Evolutionary conservation across 1,140 invertebrate species (phyloP), one percentile per base, ranked within the genome.

Genomic region (Drosophila guanche): DNA sequence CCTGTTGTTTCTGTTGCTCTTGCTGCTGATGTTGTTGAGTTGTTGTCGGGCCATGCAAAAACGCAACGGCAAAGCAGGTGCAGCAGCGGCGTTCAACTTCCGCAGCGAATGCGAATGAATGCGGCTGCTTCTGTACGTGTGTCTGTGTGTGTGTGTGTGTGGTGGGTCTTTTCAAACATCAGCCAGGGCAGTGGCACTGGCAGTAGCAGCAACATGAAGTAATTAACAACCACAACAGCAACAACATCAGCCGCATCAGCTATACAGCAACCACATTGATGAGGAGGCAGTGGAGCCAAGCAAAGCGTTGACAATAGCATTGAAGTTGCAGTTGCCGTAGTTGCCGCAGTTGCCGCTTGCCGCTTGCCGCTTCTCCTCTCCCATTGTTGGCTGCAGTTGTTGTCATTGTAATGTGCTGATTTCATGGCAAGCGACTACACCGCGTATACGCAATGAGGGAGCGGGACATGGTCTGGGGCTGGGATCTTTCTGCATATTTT

Each of bases 241-340:
- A 46, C 60, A 63, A 33, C 62, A 71, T 42, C 58, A 74, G 20
- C 70, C 59, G 57, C 57, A 71, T 62, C 77, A 78, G 69, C 55
- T 69, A 63, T 47, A 47, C 27, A 51, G n/a, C 25, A 33, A 33
- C 27, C 29, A 51, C 48, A 51, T 33, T 22, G 33, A 37, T 37
- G 73, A 59, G 59, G 69, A 73, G 65, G 71, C 71, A 58, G 66
- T 65, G 65, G 55, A 78, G 76, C 61, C 61, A 62, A 72, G 60
- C 65, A 78, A 88, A 88, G 78, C 84, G 83, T 89, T 88, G 83
- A 88, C 83, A 88, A 88, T 86, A 86, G 83, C 81, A 86, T 81
- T 81, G 69, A 74, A 81, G 72, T 71, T 73, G 73, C 75, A 58
- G 33, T 48, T 68, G 65, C 61, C 50, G 61, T 61, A 67, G 52